Percentiles rank a stretch among this genome's conserved stretches.
phyloP scores from a whole-genome alignment of 2,113 vertebrate species.

The Scophthalmus maximus region DNA sequence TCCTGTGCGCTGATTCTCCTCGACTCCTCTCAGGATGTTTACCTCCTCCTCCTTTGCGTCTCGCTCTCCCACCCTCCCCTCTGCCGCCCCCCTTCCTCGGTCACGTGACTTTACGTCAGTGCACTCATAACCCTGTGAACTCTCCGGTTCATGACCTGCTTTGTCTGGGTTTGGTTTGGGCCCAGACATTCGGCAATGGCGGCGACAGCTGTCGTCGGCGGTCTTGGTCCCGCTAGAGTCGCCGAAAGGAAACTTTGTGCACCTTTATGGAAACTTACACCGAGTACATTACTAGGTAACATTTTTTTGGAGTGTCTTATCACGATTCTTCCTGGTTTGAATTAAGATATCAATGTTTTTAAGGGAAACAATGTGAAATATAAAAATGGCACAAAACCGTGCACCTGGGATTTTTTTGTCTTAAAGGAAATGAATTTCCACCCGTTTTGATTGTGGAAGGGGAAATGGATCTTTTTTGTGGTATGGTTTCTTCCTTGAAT shows the following conservation, averaged over 20 bases:
- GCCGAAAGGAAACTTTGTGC: not conserved
- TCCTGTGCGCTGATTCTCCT: conserved; percentile 74
- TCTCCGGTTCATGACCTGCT: conserved; percentile 27
- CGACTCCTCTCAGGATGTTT: conserved; percentile 77
- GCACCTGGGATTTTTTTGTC: not conserved
- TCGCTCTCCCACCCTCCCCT: conserved; percentile 32
- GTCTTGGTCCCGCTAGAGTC: not conserved
- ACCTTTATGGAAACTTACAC: not conserved
- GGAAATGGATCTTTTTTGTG: conserved; percentile 5
- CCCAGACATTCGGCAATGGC: not conserved
- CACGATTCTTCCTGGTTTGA: not conserved
- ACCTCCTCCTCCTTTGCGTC: conserved; percentile 53
- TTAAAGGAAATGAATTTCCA: conserved; percentile 3
- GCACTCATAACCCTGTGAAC: too few relatives aligned
- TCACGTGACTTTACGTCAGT: conserved; percentile 29
- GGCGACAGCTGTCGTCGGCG: not conserved
- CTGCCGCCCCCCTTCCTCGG: conserved; percentile 15
- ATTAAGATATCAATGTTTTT: not conserved
- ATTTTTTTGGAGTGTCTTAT: not conserved
- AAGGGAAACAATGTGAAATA: not conserved
- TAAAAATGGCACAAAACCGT: not conserved
- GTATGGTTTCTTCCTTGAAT: conserved; percentile 28
- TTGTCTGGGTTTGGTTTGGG: conserved; percentile 30
- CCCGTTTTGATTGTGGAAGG: conserved; percentile 1
- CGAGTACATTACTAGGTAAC: not conserved